These are phyloP conservation scores for Agrypnus murinus DNA, from an alignment of 2,888 invertebrate species.

Conservation along the genomic window DNA sequence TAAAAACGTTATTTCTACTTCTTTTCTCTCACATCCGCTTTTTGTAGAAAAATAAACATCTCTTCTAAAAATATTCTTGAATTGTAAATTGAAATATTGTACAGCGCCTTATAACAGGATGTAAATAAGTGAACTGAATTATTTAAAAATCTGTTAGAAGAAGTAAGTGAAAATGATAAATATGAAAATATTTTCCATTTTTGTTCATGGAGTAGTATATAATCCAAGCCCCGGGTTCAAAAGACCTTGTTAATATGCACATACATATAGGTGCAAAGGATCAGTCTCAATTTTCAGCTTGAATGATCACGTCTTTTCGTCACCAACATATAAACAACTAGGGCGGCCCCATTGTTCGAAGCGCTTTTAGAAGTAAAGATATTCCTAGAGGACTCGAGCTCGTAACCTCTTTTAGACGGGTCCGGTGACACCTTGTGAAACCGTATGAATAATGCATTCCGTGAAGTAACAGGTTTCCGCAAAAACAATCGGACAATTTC, in stretches of 20 bases:
- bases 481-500: constrained; percentile 53
- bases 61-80: too few species aligned
- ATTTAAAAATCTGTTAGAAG: too few species aligned
- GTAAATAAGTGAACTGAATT: too few species aligned
- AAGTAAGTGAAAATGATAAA: too few species aligned
- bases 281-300: constrained; percentile 36
- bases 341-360: constrained; percentile 20
- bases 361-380: constrained; percentile 39
- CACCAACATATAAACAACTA: constrained; percentile 36
- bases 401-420: constrained; percentile 55
- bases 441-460: constrained; percentile 57
- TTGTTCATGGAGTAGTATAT: too few species aligned
- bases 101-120: too few species aligned
- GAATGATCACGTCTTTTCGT: constrained; percentile 38
- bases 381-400: constrained; percentile 44
- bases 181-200: too few species aligned
- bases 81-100: too few species aligned
- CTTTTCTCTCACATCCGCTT: too few species aligned
- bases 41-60: too few species aligned
- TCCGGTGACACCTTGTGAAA: constrained; percentile 55
- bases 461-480: constrained; percentile 58
- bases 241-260: constrained; percentile 27
- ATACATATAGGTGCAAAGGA: constrained; percentile 30
- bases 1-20: too few species aligned
- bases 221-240: not conserved